These are phyloP conservation scores for Acrobasis suavella DNA, from an alignment of 2,888 invertebrate genomes.

Conservation along the genomic window DNA sequence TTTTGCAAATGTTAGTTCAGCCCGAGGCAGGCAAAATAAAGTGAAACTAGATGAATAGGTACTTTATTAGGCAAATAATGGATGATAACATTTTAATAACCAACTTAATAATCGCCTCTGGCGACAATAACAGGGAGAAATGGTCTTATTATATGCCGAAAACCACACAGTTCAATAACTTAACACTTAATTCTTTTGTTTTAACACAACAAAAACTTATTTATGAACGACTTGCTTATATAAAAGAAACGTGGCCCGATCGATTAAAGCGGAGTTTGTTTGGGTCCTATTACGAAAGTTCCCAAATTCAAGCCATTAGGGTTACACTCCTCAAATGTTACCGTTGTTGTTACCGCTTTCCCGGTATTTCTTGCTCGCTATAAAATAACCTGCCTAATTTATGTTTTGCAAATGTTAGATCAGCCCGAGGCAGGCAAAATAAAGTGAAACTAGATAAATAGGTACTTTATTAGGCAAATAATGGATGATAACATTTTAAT, in stretches of 20 bases:
- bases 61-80: neutral
- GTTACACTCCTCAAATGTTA: constrained; percentile 10
- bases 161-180: no score
- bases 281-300: constrained; percentile 15
- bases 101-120: no score
- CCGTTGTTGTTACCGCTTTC: constrained; percentile 4
- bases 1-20: constrained; percentile 18
- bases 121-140: no score
- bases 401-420: constrained; percentile 21
- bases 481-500: neutral
- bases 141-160: no score
- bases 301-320: constrained; percentile 19
- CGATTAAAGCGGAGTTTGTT: constrained; percentile 6
- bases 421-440: constrained; percentile 1
- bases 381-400: constrained; percentile 15
- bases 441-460: neutral
- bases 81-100: neutral
- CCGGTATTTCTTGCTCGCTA: constrained; percentile 15
- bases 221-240: constrained; percentile 18
- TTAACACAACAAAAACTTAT: no score
- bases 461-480: neutral
- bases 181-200: no score
- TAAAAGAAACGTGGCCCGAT: constrained; percentile 15
- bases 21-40: constrained; percentile 1
- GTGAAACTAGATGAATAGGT: neutral